Conservation (phyloP, 1,140 invertebrate species). For the Hydropsyche tenuis region DNA sequence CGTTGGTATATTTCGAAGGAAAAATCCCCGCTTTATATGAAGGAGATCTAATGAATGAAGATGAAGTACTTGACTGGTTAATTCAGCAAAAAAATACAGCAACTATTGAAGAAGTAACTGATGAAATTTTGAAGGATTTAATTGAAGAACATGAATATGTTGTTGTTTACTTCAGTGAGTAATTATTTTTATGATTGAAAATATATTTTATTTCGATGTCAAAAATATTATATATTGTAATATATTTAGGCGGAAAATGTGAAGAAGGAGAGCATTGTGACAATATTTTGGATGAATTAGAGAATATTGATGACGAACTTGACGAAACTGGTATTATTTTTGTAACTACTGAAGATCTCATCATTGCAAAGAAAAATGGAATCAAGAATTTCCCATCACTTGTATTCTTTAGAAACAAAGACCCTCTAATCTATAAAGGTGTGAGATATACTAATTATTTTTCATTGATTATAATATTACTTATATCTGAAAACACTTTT, state of each 20-base stretch:
- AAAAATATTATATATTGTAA: not conserved
- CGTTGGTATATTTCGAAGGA: slow-evolving; percentile 89
- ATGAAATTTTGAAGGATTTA: slow-evolving; percentile 86
- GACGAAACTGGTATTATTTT: slow-evolving; percentile 94
- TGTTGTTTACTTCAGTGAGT: slow-evolving; percentile 90
- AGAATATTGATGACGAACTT: slow-evolving; percentile 92
- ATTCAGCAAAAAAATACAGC: slow-evolving; percentile 89
- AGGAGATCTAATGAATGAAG: slow-evolving; percentile 90
- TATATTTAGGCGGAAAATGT: slow-evolving; percentile 75
- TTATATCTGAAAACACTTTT: not conserved
- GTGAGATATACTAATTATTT: slow-evolving; percentile 7
- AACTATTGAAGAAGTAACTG: slow-evolving; percentile 94
- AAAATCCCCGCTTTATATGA: slow-evolving; percentile 91
- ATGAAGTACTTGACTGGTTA: slow-evolving; percentile 89
- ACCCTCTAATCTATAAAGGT: slow-evolving; percentile 77
- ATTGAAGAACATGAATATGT: slow-evolving; percentile 93
- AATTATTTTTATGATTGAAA: not conserved
- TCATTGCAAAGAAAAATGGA: slow-evolving; percentile 83
- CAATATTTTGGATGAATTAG: slow-evolving; percentile 82
- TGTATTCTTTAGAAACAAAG: slow-evolving; percentile 90
- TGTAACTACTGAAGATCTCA: slow-evolving; percentile 87
- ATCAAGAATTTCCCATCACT: slow-evolving; percentile 85
- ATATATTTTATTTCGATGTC: not conserved
- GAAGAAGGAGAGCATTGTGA: slow-evolving; percentile 87
- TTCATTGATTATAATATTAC: too few relatives aligned